These are phyloP conservation scores for Synergus japonicus DNA, from an alignment of 2,888 invertebrate species.

Conservation along the genomic window DNA sequence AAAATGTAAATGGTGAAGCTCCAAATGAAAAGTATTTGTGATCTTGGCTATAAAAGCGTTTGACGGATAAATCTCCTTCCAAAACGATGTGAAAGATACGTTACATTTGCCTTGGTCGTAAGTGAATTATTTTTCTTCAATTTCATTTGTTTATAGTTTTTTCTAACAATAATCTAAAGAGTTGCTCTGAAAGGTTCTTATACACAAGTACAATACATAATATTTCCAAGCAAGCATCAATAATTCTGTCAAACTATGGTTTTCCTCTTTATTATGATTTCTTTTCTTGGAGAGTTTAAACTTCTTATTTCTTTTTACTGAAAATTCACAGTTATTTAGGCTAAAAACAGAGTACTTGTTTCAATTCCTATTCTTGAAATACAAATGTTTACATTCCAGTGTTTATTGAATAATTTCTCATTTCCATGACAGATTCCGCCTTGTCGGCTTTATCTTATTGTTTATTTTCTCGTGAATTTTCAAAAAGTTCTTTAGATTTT, in stretches of 20 bases:
- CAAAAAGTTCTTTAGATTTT: neutral
- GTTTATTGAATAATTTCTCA: neutral
- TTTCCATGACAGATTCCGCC: neutral
- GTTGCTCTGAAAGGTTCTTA: neutral
- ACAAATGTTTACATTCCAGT: neutral
- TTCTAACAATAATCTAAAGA: conserved; percentile 9
- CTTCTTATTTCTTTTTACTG: neutral
- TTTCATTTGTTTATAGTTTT: neutral
- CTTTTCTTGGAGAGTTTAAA: neutral
- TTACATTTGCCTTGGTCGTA: conserved; percentile 20
- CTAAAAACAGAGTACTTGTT: neutral
- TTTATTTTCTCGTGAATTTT: conserved; percentile 3
- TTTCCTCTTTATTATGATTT: conserved; percentile 6
- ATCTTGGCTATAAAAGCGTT: neutral
- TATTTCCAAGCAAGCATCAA: conserved; percentile 40
- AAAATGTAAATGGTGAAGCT: conserved; percentile 10
- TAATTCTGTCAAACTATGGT: conserved; percentile 11
- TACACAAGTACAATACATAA: neutral
- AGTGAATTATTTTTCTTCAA: conserved; percentile 20
- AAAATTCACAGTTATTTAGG: neutral
- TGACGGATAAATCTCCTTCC: neutral
- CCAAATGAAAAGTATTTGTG: neutral
- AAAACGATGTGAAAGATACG: conserved; percentile 32
- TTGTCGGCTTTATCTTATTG: neutral
- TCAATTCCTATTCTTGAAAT: neutral